A percentile compares a stretch with the other conserved stretches of the same genome.
phyloP scores from a whole-genome alignment of 2,113 vertebrate genomes.

The Aphelocoma coerulescens region DNA sequence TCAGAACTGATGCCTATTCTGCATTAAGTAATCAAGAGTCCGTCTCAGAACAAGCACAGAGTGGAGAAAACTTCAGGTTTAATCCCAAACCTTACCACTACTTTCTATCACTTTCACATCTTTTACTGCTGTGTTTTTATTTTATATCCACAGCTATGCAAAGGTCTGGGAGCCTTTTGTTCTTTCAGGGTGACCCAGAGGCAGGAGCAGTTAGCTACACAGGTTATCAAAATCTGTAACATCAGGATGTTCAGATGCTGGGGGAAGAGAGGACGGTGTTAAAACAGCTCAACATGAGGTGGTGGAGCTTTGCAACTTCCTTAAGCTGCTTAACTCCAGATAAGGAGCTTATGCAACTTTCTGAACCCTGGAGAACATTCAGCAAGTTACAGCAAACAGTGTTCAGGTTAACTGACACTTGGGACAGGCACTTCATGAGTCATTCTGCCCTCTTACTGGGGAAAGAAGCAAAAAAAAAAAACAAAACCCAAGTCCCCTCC shows the following conservation, averaged over 20 bases:
- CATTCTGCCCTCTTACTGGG: neutral
- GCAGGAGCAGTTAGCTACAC: neutral
- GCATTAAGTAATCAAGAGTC: rapidly evolving
- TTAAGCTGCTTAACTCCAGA: conserved; percentile 26
- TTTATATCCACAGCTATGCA: neutral
- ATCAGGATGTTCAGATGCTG: neutral
- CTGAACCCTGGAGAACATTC: neutral
- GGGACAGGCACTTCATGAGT: neutral
- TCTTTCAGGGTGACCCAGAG: neutral
- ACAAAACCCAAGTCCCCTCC: neutral
- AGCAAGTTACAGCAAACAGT: neutral
- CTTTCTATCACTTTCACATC: neutral
- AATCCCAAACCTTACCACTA: neutral
- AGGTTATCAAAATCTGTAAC: neutral
- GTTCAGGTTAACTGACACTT: neutral
- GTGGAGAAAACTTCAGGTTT: neutral
- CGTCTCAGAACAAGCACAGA: neutral
- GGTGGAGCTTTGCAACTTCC: neutral
- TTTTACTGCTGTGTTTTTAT: neutral
- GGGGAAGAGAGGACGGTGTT: neutral
- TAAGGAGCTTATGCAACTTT: conserved; percentile 39
- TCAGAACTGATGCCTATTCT: neutral
- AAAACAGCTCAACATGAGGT: neutral
- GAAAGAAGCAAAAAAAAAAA: neutral
- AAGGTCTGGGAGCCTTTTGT: neutral